Conservation (phyloP, 1,140 invertebrate species). For the Brachystomella parvula region DNA sequence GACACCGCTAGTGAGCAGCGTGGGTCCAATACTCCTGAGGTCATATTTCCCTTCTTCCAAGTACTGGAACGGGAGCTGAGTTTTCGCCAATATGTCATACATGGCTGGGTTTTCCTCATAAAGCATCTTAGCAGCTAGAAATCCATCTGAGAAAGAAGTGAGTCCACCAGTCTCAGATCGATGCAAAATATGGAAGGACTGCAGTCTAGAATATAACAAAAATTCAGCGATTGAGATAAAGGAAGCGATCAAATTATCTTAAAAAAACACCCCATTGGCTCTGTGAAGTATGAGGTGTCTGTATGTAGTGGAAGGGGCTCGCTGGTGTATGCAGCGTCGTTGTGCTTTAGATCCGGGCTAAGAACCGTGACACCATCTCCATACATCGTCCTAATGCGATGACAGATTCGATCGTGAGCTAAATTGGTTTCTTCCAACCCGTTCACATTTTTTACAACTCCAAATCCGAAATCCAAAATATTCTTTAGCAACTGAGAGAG, state of each 20-base stretch:
- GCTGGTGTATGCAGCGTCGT: conserved; percentile 31
- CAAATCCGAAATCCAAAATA: conserved; percentile 23
- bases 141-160: conserved; percentile 54
- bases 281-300: conserved; percentile 33
- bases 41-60: conserved; percentile 52
- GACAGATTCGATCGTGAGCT: conserved; percentile 25
- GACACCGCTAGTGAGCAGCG: conserved; percentile 48
- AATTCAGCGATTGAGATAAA: not conserved
- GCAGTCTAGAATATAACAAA: conserved; percentile 37
- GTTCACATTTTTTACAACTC: conserved; percentile 20
- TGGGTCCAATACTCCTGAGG: conserved; percentile 45
- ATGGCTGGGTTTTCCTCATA: conserved; percentile 46
- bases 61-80: conserved; percentile 55
- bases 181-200: conserved; percentile 57
- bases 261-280: conserved; percentile 29
- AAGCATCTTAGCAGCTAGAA: conserved; percentile 52
- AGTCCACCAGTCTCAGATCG: conserved; percentile 55
- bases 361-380: conserved; percentile 19
- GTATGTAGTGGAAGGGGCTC: conserved; percentile 29
- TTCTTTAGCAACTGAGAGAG: conserved; percentile 22
- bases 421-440: conserved; percentile 15
- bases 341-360: conserved; percentile 23
- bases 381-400: conserved; percentile 31
- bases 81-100: conserved; percentile 51
- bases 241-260: not conserved